phyloP scores from a whole-genome alignment of 2,113 vertebrate genomes.

The Parus major region DNA sequence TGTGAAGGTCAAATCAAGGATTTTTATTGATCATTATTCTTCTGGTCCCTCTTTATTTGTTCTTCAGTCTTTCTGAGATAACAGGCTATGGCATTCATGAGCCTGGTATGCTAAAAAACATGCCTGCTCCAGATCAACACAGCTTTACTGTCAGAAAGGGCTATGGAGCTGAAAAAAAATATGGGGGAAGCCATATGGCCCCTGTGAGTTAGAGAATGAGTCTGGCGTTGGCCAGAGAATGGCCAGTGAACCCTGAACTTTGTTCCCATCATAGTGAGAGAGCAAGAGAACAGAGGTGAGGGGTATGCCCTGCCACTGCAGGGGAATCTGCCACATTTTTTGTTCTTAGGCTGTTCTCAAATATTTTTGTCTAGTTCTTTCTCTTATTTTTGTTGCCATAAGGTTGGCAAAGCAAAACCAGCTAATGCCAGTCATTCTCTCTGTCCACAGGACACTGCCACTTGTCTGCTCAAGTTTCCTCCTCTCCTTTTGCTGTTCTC shows the following conservation, averaged over 20 bases:
- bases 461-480: neutral
- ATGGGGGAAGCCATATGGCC: neutral
- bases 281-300: neutral
- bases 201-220: neutral
- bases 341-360: neutral
- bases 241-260: neutral
- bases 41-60: neutral
- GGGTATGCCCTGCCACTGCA: neutral
- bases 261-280: neutral
- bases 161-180: neutral
- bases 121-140: neutral
- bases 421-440: neutral
- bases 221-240: neutral
- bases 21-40: neutral
- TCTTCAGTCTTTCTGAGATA: neutral
- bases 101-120: neutral
- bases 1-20: neutral
- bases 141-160: neutral
- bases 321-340: neutral
- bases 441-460: fast-evolving
- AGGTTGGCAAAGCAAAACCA: neutral
- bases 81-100: neutral
- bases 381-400: neutral
- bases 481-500: neutral
- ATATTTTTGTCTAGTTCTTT: neutral